A percentile compares a stretch with the other conserved stretches of the same genome.
phyloP scores from a whole-genome alignment of 1,140 invertebrate genomes.

The Ectropis grisescens region DNA sequence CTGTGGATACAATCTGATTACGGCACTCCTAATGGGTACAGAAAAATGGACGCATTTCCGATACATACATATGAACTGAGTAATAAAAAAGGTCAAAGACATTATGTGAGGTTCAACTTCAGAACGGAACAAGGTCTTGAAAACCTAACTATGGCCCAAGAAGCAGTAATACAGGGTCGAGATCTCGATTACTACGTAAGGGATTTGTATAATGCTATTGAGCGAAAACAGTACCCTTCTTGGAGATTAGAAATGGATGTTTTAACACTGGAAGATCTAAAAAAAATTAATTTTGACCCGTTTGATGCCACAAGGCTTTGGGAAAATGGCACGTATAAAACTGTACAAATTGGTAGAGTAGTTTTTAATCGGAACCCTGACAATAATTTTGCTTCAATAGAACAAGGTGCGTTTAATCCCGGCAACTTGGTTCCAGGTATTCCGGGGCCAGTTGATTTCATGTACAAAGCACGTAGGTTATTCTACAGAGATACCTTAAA shows the following conservation, averaged over 20 bases:
- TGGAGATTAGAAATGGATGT: constrained; percentile 77
- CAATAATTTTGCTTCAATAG: constrained; percentile 88
- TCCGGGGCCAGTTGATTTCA: constrained; percentile 85
- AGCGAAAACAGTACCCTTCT: constrained; percentile 73
- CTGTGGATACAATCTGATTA: constrained; percentile 87
- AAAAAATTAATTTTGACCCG: constrained; percentile 69
- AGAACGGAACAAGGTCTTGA: constrained; percentile 80
- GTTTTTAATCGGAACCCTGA: constrained; percentile 86
- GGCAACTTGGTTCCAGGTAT: constrained; percentile 90
- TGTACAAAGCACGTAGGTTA: constrained; percentile 88
- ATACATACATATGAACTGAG: constrained; percentile 80
- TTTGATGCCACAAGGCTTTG: constrained; percentile 82
- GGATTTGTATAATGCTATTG: constrained; percentile 40
- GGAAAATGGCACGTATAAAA: constrained; percentile 84
- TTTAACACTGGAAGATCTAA: constrained; percentile 63
- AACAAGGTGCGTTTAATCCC: constrained; percentile 89
- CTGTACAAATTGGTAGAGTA: constrained; percentile 86
- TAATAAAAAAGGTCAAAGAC: constrained; percentile 70
- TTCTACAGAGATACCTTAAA: constrained; percentile 89
- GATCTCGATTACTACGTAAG: constrained; percentile 33
- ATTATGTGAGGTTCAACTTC: constrained; percentile 82
- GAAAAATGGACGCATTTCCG: constrained; percentile 76
- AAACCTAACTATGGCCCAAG: constrained; percentile 58
- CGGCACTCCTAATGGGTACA: constrained; percentile 88
- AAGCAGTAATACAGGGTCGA: constrained; percentile 11